These are phyloP conservation scores for Holacanthella duospinosa DNA, from an alignment of 2,888 invertebrate species.

Conservation along the genomic window DNA sequence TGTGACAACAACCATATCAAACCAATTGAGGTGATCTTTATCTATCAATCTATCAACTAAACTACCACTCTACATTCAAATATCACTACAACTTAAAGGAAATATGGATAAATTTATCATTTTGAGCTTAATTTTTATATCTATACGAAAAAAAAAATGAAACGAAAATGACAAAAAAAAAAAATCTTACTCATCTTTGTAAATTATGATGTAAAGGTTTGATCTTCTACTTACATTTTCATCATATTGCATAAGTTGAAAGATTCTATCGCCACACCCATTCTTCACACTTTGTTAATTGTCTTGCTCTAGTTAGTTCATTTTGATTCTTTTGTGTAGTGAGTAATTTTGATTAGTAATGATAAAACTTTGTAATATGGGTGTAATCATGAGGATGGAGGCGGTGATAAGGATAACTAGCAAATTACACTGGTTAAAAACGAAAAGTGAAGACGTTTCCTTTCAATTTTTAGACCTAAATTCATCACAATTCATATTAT, in stretches of 20 bases:
- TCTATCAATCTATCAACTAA: too few relatives aligned
- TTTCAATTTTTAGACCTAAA: not conserved
- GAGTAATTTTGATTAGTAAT: not conserved
- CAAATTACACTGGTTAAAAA: too few relatives aligned
- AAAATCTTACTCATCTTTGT: not conserved
- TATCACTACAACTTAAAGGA: not conserved
- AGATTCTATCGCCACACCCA: not conserved
- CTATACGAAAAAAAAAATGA: not conserved
- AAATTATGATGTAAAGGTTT: not conserved
- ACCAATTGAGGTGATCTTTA: too few relatives aligned
- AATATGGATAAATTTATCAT: too few relatives aligned
- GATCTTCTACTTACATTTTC: too few relatives aligned
- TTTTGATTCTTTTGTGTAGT: not conserved
- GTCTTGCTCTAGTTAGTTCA: constrained; percentile 27
- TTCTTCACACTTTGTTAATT: constrained; percentile 17
- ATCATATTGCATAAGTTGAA: too few relatives aligned
- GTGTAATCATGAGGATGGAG: not conserved
- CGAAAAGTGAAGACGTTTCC: not conserved
- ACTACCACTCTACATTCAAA: too few relatives aligned
- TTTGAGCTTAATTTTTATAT: too few relatives aligned
- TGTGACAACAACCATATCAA: too few relatives aligned
- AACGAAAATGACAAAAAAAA: not conserved
- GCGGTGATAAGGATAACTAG: not conserved
- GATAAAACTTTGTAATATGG: not conserved
- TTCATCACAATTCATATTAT: not conserved